phyloP scores from a whole-genome alignment of 1,140 invertebrate genomes.

The Pararge aegeria region DNA sequence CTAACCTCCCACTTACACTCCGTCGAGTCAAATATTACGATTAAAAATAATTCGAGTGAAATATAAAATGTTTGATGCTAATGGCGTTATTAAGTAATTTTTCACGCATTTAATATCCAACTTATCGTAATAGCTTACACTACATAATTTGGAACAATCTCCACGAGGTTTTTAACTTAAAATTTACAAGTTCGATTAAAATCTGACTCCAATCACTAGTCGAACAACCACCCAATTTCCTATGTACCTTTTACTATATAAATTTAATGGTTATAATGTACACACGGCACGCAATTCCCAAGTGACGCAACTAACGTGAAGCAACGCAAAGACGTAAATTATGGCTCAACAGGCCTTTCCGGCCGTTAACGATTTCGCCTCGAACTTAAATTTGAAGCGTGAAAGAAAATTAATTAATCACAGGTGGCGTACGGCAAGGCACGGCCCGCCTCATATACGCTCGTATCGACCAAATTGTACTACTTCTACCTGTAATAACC shows the following conservation, averaged over 20 bases:
- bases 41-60: not conserved
- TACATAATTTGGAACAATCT: slow-evolving; percentile 12
- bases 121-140: slow-evolving; percentile 9
- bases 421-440: slow-evolving; percentile 45
- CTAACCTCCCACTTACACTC: no score
- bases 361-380: slow-evolving; percentile 69
- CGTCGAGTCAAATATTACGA: not conserved
- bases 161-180: slow-evolving; percentile 27
- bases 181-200: slow-evolving; percentile 43
- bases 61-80: not conserved
- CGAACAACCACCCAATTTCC: slow-evolving; percentile 69
- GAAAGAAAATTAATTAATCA: slow-evolving; percentile 78
- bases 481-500: not conserved
- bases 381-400: slow-evolving; percentile 69
- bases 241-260: slow-evolving; percentile 67
- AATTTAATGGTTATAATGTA: slow-evolving; percentile 72
- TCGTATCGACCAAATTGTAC: slow-evolving; percentile 11
- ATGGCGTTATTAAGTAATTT: not conserved
- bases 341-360: slow-evolving; percentile 69
- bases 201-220: slow-evolving; percentile 58
- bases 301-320: slow-evolving; percentile 63
- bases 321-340: slow-evolving; percentile 67
- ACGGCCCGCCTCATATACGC: slow-evolving; percentile 1
- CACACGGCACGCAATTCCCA: slow-evolving; percentile 66
- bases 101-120: not conserved